phyloP scores from a whole-genome alignment of 2,113 vertebrate species.

The Nothobranchius kuhntae region DNA sequence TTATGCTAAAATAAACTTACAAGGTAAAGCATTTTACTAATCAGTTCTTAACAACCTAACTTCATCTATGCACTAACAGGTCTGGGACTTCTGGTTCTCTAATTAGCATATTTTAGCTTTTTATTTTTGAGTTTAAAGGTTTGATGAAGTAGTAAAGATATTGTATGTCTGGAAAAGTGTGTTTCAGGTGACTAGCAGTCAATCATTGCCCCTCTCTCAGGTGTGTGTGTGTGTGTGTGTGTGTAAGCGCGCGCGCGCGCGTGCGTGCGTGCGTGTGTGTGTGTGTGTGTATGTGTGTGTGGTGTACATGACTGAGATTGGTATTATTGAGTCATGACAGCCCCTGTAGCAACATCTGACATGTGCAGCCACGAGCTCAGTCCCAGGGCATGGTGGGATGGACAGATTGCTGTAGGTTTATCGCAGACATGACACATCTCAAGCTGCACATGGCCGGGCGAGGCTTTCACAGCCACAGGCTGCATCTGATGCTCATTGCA shows the following conservation, averaged over 20 bases:
- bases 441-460: constrained; percentile 30
- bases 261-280: too few species aligned
- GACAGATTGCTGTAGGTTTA: constrained; percentile 65
- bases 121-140: too few species aligned
- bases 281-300: too few species aligned
- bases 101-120: too few species aligned
- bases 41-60: too few species aligned
- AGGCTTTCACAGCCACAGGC: constrained; percentile 30
- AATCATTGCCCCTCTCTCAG: constrained; percentile 4
- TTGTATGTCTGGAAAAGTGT: neutral
- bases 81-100: too few species aligned
- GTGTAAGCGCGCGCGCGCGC: constrained; percentile 10
- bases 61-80: too few species aligned
- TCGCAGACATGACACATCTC: constrained; percentile 65
- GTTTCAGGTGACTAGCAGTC: neutral
- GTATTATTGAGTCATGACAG: constrained; percentile 62
- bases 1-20: neutral
- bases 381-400: constrained; percentile 59
- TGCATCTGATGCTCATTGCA: constrained; percentile 19
- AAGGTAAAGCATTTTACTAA: too few species aligned
- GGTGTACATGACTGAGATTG: constrained; percentile 17
- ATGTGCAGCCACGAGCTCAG: constrained; percentile 55
- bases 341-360: constrained; percentile 61
- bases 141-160: neutral
- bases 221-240: constrained; percentile 3